Evolutionary conservation across 2,797 vertebrate species (phyloP), one percentile per base, ranked within the genome.

Genomic region (Pelobates cultripes): DNA sequence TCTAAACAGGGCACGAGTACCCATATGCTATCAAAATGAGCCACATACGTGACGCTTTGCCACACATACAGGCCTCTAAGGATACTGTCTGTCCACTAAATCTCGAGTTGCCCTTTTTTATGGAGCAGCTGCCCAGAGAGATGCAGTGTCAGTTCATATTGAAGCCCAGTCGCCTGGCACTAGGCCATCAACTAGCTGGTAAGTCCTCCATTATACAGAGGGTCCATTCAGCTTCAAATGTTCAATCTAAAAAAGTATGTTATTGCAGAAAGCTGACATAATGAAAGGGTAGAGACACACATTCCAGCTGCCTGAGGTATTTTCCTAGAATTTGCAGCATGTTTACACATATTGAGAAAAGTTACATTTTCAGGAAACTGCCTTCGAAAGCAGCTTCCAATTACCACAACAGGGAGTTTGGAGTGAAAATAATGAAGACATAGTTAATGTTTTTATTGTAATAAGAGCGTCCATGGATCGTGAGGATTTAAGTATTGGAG

Each of bases 1-100:
- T 90, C 87, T 88, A 86, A 85, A 67, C 89, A 99, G 97, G 97
- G 64, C 97, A 99, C 2, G 97, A 99, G 89, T 96, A 95, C 89
- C 97, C 97, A 82, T 98, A 97, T 87, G 96, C 94, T 88, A 98
- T 99, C 81, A 97, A 97, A 94, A 98, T 97, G 96, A 97, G 94
- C 91, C 96, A 98, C 87, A 93, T 99, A 78, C 94, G 95, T 4
- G 94, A 96, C 0, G 91, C 93, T 0, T 87, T 89, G 77, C 89
- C 91, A 57, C 91, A 90, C 84, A 84, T 85, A 0, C 86, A 87
- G 0, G 90, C 88, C 69, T 89, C 91, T 17, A 94, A 93, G 88
- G 94, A 94, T 71, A 86, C 88, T 0, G 61, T 74, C 4, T 91
- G 88, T 85, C 91, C 94, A 69, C 80, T 91, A 51, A 94, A 92